Base-by-base conservation (phyloP, 1,140 invertebrate species). In the Oncopodura yosiiana region DNA sequence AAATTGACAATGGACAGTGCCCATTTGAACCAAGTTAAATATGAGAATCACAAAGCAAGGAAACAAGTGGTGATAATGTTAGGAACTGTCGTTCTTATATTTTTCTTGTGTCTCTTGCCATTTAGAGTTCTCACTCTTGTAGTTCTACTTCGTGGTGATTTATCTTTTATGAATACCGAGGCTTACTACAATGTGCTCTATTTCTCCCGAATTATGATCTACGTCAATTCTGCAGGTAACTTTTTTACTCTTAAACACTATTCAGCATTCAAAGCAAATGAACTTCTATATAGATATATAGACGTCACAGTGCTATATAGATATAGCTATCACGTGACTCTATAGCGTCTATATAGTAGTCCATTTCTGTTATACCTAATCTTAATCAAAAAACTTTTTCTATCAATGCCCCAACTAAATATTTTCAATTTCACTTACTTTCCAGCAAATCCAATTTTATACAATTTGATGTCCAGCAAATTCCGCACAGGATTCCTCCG, bases 371-470 rank as follows among this genome's bases (percentile, higher is more conserved):
- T n/a, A n/a, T n/a, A n/a, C n/a, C n/a, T n/a, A n/a, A n/a, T n/a
- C 49, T 69, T 72, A 37, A 16, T 4, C 27, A 27, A 18, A 9
- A 34, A 24, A 26, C 16, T 26, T 14, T 69, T 84, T 90, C 70
- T 84, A 80, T 64, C 76, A 86, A 41, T 78, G 88, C 23, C 86
- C 91, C 83, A 69, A 87, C 14, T 89, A 91, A 71, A 75, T 90
- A 12, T 89, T 91, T 67, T 89, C 86, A 6, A 86, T n/a, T n/a
- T n/a, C n/a, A n/a, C n/a, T n/a, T n/a, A n/a, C n/a, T n/a, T n/a
- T n/a, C n/a, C 87, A 19, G 79, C 91, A 48, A 93, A 92, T 72
- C 89, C 89, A 2, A 88, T 92, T 61, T 74, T 92, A 12, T 92
- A 93, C 70, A 72, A 72, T 57, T 63, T 69, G 48, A 69, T 69